Evolutionary conservation across 1,140 invertebrate species (phyloP), one percentile per base, ranked within the genome.

Genomic region (Drosophila lacertosa): DNA sequence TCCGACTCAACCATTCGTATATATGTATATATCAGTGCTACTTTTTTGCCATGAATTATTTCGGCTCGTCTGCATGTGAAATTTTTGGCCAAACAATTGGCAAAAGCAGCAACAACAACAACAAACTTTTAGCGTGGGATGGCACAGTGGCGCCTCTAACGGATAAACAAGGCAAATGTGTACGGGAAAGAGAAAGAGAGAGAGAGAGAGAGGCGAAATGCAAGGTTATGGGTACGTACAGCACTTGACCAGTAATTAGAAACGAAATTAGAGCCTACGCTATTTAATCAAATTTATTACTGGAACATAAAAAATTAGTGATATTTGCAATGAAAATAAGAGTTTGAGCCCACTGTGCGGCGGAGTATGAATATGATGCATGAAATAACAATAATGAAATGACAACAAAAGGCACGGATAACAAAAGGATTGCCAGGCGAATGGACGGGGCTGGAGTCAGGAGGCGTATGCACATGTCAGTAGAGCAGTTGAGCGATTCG

Each of bases 301-400:
- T 22, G 4, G 4, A 29, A 9, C 26, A 29, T 7, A 2, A 29
- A 9, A 29, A 29, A 29, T 29, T 7, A 29, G 9, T 7, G 26
- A 1, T 7, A 29, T 29, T 9, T 29, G 26, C 5, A 29, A 7
- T 1, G 26, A 2, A 29, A 9, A 29, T 7, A 29, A 7, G 0
- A 7, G 26, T 1, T 29, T 5, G 26, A 2, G 0, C 26, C 26
- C 26, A 29, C 26, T 29, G 26, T 29, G 26, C 26, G 13, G 15
- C 35, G 64, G 44, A 35, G 72, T 55, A 79, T 86, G 69, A 74
- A 86, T 81, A 77, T 81, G 82, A 86, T 86, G 81, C 81, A 86
- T 86, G 81, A 86, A 86, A 86, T 86, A 86, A 86, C 81, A 86
- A 86, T 86, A 88, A 86, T 86, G 81, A 86, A 86, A 86, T 86